Conservation (phyloP, 2,888 invertebrate genomes). For the Melieria omissa region DNA sequence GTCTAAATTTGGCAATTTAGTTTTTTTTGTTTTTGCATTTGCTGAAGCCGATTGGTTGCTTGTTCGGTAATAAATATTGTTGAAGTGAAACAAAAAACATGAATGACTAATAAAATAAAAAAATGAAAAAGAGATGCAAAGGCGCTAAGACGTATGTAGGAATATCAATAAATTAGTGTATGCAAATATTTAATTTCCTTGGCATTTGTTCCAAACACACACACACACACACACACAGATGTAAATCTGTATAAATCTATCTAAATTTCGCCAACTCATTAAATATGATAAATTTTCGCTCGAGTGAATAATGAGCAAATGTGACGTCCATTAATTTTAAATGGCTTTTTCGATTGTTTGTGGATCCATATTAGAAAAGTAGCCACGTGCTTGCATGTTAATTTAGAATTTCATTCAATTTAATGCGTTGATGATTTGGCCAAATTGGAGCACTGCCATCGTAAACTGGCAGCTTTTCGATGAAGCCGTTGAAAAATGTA, state of each 20-base stretch:
- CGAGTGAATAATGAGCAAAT: background rate
- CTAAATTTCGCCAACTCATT: conserved; percentile 14
- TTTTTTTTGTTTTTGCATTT: background rate
- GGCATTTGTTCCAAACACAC: background rate
- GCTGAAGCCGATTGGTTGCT: background rate
- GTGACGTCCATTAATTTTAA: background rate
- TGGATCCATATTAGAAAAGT: background rate
- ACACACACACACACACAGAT: too few species aligned
- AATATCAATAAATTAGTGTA: background rate
- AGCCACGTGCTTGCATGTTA: background rate
- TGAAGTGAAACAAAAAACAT: background rate
- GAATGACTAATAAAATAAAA: background rate
- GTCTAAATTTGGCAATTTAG: conserved; percentile 37
- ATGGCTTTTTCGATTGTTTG: background rate
- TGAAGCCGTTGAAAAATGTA: too few species aligned
- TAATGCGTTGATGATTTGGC: too few species aligned
- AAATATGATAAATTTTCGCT: conserved; percentile 6
- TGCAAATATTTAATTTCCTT: background rate
- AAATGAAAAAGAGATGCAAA: conserved; percentile 1
- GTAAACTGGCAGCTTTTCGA: too few species aligned
- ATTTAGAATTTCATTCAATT: too few species aligned
- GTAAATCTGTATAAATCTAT: too few species aligned
- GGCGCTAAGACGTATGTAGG: background rate
- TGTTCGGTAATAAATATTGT: background rate
- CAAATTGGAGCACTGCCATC: too few species aligned